Conservation (phyloP, 2,797 vertebrate genomes). For the Sparidentex hasta region DNA sequence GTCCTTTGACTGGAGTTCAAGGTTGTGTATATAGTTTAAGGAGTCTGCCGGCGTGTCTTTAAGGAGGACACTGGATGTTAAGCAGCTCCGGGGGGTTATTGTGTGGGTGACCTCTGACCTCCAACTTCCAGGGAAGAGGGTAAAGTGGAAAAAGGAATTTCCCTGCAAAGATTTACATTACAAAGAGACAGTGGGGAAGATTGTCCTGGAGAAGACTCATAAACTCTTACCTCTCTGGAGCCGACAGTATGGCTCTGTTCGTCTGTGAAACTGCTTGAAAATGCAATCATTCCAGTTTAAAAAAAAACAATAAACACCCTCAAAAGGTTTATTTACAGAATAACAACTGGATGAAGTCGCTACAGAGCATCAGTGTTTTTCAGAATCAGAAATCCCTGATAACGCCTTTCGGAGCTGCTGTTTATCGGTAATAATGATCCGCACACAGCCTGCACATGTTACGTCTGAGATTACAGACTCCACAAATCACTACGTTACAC, state of each 20-base stretch:
- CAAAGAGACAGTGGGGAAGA: neutral
- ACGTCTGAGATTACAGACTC: neutral
- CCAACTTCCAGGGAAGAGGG: neutral
- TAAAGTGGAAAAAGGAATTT: constrained; percentile 15
- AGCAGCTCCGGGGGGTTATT: constrained; percentile 23
- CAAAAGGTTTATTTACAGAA: neutral
- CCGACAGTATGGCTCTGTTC: neutral
- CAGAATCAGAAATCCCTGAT: neutral
- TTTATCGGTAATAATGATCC: neutral
- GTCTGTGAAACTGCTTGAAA: neutral
- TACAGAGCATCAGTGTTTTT: neutral
- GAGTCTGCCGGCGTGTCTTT: constrained; percentile 6
- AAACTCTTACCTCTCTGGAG: neutral
- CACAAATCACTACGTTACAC: neutral
- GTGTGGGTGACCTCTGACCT: constrained; percentile 33
- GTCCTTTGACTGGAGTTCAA: constrained; percentile 40
- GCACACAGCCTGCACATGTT: neutral
- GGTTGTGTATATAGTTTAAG: constrained; percentile 10
- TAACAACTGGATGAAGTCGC: neutral
- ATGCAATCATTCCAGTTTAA: neutral
- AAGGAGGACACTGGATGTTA: neutral
- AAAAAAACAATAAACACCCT: no score
- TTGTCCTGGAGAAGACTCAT: neutral
- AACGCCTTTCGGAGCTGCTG: neutral
- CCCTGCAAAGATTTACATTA: neutral